Evolutionary conservation across 2,113 vertebrate species (phyloP).

Genomic region (Pseudopodoces humilis): DNA sequence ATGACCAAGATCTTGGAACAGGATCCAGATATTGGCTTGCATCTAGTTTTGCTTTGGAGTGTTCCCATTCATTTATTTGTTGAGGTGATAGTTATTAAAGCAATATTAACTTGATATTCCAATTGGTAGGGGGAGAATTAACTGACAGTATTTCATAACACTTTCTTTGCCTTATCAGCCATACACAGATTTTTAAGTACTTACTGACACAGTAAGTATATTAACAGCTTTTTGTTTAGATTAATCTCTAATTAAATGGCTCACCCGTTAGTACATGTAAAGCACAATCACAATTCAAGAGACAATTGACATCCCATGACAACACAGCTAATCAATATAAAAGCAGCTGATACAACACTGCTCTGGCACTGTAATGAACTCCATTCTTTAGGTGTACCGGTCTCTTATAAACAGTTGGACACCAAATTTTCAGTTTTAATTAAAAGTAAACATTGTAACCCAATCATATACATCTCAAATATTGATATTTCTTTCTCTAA

Average conservation of each 20-base stretch:
- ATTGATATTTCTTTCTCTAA: background rate
- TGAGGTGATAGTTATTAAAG: background rate
- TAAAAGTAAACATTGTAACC: slow-evolving; percentile 1
- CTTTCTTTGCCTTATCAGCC: background rate
- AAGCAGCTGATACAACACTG: background rate
- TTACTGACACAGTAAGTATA: background rate
- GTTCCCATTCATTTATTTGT: background rate
- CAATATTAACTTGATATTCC: background rate
- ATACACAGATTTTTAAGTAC: background rate
- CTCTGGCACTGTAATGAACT: background rate
- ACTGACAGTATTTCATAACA: background rate
- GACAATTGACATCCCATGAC: background rate
- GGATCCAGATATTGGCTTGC: background rate
- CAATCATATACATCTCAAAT: background rate
- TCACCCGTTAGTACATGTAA: background rate
- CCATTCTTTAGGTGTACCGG: background rate
- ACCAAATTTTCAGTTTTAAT: slow-evolving; percentile 3
- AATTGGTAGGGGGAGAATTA: background rate
- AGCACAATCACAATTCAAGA: background rate
- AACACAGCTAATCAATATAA: background rate
- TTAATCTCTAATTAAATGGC: background rate
- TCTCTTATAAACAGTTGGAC: background rate
- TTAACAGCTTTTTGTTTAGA: background rate
- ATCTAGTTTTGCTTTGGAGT: background rate
- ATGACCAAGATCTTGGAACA: background rate